phyloP scores from a whole-genome alignment of 2,888 invertebrate species.

The Glyphotaelius pellucidus region DNA sequence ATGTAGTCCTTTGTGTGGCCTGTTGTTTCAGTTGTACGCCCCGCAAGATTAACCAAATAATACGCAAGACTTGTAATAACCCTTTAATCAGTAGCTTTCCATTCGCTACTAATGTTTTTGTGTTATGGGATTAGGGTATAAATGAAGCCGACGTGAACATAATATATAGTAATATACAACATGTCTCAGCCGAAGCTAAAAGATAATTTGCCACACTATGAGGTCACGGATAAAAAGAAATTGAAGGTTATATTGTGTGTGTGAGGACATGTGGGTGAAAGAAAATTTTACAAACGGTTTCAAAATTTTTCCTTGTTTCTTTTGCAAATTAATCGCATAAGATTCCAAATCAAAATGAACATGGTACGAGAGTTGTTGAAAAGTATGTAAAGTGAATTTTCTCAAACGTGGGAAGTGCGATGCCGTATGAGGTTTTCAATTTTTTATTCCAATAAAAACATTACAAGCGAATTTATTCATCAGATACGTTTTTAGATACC shows the following conservation, averaged over 20 bases:
- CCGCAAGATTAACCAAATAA: neutral
- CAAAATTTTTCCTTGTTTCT: neutral
- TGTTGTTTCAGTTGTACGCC: neutral
- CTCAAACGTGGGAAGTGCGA: no score
- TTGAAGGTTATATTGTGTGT: conserved; percentile 7
- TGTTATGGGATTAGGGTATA: conserved; percentile 15
- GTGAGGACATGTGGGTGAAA: neutral
- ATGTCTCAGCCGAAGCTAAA: neutral
- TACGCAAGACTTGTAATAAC: neutral
- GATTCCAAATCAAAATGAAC: no score
- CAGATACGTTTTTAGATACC: no score
- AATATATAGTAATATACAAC: neutral
- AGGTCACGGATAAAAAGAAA: neutral
- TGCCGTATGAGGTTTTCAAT: no score
- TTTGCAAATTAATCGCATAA: no score
- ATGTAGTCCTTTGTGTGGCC: neutral
- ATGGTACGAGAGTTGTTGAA: no score
- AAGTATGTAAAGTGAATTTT: no score
- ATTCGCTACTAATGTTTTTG: neutral
- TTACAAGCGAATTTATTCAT: no score
- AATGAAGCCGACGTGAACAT: neutral
- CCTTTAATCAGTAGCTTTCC: conserved; percentile 38
- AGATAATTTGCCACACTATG: neutral
- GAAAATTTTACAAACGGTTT: neutral
- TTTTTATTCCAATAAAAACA: no score